These are phyloP conservation scores for Bombus turneri DNA, from an alignment of 1,140 invertebrate genomes.

Conservation along the genomic window DNA sequence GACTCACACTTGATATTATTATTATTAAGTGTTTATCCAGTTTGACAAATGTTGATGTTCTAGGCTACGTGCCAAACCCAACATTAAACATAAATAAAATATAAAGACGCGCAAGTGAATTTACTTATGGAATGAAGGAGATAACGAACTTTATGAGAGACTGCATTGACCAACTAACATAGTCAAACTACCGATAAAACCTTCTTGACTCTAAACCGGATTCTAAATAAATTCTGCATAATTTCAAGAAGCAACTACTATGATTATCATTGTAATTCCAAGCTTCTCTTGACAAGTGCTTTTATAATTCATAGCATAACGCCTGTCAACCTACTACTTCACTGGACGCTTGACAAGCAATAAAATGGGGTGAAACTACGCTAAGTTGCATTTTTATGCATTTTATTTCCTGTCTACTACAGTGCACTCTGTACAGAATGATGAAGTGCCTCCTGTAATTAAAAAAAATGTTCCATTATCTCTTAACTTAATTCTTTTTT, in stretches of 20 bases:
- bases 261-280: not conserved
- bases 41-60: conserved; percentile 9
- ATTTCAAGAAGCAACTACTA: not conserved
- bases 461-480: not conserved
- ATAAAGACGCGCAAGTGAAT: not conserved
- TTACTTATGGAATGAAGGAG: not conserved
- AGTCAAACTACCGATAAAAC: not conserved
- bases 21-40: conserved; percentile 16
- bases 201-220: not conserved
- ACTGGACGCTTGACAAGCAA: not conserved
- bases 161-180: not conserved
- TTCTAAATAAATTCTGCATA: not conserved
- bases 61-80: conserved; percentile 11
- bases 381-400: not conserved
- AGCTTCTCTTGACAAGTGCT: not conserved
- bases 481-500: not conserved
- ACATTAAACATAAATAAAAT: conserved; percentile 18
- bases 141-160: not conserved
- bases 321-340: not conserved
- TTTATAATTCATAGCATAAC: not conserved
- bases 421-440: not conserved
- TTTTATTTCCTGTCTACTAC: not conserved
- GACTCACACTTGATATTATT: not conserved
- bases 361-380: not conserved
- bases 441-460: not conserved